Conservation (phyloP, 1,140 invertebrate genomes). For the Aphelinus atriplicis region DNA sequence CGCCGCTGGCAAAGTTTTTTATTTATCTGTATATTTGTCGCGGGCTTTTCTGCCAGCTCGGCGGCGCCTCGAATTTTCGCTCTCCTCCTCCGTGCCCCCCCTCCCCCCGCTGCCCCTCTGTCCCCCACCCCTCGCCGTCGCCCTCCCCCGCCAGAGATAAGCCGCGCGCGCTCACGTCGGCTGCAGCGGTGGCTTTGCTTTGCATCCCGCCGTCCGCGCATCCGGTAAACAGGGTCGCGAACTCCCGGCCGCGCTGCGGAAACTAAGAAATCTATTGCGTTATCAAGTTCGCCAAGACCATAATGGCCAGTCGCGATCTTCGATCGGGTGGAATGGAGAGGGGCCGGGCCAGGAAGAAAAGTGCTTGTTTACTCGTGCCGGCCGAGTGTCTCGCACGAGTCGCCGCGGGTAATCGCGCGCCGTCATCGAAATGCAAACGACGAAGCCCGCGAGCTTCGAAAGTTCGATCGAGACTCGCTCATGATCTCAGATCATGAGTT, state of each 20-base stretch:
- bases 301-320: background rate
- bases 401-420: conserved; percentile 33
- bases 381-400: background rate
- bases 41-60: background rate
- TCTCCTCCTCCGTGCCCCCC: too few species aligned
- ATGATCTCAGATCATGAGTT: too few species aligned
- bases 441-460: conserved; percentile 33
- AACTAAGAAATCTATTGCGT: conserved; percentile 5
- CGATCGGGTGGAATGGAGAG: background rate
- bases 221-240: conserved; percentile 27
- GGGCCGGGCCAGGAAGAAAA: background rate
- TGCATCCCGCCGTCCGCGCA: conserved; percentile 4
- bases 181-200: conserved; percentile 3
- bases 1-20: conserved; percentile 26
- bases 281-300: background rate
- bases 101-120: background rate
- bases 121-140: background rate
- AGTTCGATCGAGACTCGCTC: conserved; percentile 47
- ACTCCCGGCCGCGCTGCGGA: background rate
- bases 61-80: too few species aligned
- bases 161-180: background rate
- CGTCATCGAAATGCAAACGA: conserved; percentile 57
- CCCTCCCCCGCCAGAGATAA: background rate
- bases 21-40: conserved; percentile 34
- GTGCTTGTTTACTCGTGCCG: conserved; percentile 13